These are phyloP conservation scores for Trisateles emortualis DNA, from an alignment of 2,888 invertebrate species.

Conservation along the genomic window DNA sequence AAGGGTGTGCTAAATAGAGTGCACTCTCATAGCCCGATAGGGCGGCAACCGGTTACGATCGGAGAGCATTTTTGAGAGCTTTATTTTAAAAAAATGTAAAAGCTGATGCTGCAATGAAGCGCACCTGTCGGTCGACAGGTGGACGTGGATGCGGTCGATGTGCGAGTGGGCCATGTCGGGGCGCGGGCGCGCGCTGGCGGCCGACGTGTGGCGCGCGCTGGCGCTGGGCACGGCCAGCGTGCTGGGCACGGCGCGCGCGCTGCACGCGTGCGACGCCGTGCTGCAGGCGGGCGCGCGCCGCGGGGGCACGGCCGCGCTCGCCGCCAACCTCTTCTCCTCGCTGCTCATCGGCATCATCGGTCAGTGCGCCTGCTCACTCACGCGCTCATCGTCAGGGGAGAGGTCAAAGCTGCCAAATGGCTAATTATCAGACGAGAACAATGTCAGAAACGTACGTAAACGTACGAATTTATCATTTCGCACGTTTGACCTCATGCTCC, in stretches of 20 bases:
- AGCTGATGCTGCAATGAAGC: no score
- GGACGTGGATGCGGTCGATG: slow-evolving; percentile 77
- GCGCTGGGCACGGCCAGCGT: slow-evolving; percentile 76
- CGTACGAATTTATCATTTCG: no score
- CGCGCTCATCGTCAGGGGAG: no score
- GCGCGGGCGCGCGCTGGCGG: slow-evolving; percentile 76
- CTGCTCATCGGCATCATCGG: slow-evolving; percentile 79
- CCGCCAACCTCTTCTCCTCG: slow-evolving; percentile 79
- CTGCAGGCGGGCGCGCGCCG: slow-evolving; percentile 77
- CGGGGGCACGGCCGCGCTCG: slow-evolving; percentile 75
- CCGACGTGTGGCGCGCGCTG: slow-evolving; percentile 75
- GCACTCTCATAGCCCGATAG: no score
- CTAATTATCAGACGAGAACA: no score
- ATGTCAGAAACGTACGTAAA: no score
- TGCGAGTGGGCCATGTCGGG: slow-evolving; percentile 75
- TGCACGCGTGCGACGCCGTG: slow-evolving; percentile 80
- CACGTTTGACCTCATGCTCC: no score
- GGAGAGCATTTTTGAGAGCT: no score
- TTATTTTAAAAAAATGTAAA: no score
- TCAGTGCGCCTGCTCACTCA: slow-evolving; percentile 40
- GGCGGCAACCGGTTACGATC: no score
- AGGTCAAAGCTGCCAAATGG: no score
- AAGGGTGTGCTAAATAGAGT: no score
- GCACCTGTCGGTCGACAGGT: slow-evolving; percentile 56
- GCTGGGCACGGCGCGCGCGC: slow-evolving; percentile 80